These are phyloP conservation scores for Pocillopora meandrina DNA, from an alignment of 92 coral and sea anemone species.

Conservation along the genomic window DNA sequence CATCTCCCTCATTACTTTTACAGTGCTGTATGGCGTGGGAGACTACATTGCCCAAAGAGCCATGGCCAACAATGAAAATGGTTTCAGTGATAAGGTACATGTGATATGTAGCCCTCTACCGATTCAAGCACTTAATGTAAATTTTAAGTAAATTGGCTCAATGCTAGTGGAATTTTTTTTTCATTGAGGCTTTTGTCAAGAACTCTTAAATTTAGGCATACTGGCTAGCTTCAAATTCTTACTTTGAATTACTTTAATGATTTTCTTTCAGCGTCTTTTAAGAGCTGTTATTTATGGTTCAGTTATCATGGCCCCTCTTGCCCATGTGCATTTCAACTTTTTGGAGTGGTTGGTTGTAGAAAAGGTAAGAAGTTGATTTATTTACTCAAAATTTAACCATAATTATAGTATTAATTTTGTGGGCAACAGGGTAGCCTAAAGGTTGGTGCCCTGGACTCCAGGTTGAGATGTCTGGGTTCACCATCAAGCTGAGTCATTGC, in stretches of 20 bases:
- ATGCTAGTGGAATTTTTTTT: too few species aligned
- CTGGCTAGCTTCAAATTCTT: neutral
- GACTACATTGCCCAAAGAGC: slow-evolving; percentile 70
- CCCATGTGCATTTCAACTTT: slow-evolving; percentile 69
- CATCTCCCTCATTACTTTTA: neutral
- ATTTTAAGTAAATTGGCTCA: too few species aligned
- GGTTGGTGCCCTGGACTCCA: too few species aligned
- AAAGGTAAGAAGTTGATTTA: slow-evolving; percentile 35
- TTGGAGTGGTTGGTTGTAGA: slow-evolving; percentile 71
- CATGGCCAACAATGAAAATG: neutral
- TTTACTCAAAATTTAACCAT: neutral
- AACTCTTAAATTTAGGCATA: neutral
- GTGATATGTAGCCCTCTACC: neutral
- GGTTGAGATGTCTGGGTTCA: too few species aligned
- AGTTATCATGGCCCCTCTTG: slow-evolving; percentile 51
- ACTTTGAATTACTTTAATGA: neutral
- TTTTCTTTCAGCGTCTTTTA: slow-evolving; percentile 48
- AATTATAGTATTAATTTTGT: too few species aligned
- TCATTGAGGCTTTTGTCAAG: too few species aligned
- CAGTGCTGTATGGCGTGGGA: slow-evolving; percentile 63
- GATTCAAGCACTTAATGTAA: too few species aligned
- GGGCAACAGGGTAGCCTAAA: too few species aligned
- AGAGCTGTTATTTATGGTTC: slow-evolving; percentile 66
- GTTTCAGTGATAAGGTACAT: slow-evolving; percentile 17
- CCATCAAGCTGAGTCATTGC: too few species aligned